These are phyloP conservation scores for Entomyzon cyanotis DNA, from an alignment of 2,113 vertebrate genomes.

Conservation along the genomic window DNA sequence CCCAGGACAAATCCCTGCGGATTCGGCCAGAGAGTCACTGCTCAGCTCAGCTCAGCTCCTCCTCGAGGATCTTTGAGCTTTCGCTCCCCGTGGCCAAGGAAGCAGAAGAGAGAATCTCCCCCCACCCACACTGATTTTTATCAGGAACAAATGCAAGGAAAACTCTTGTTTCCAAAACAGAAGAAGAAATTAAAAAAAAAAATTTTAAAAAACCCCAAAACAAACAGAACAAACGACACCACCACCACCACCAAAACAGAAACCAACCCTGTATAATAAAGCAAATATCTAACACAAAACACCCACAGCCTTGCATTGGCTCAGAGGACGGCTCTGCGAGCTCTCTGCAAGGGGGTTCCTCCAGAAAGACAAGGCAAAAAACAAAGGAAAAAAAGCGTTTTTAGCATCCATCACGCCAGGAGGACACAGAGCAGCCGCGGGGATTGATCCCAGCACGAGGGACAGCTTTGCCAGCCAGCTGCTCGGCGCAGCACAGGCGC, in stretches of 20 bases:
- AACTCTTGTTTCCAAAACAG: background rate
- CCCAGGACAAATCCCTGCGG: background rate
- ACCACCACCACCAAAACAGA: too few species aligned
- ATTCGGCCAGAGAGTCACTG: background rate
- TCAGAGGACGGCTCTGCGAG: background rate
- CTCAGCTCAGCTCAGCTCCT: background rate
- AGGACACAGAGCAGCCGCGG: accelerated
- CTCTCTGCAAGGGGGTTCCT: too few species aligned
- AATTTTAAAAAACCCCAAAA: background rate
- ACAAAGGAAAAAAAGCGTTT: accelerated
- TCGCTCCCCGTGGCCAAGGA: accelerated
- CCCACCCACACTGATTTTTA: background rate
- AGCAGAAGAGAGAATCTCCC: background rate
- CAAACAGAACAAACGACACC: too few species aligned
- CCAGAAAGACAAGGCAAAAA: accelerated
- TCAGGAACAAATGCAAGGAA: background rate
- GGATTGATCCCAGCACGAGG: background rate
- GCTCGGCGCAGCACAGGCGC: background rate
- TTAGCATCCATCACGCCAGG: accelerated
- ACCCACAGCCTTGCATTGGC: background rate
- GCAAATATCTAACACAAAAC: background rate
- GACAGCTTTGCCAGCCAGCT: background rate
- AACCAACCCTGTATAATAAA: background rate
- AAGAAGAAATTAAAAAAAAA: background rate
- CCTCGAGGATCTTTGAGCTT: background rate